These are phyloP conservation scores for Drosophila littoralis DNA, from an alignment of 1,140 invertebrate genomes.

Conservation along the genomic window DNA sequence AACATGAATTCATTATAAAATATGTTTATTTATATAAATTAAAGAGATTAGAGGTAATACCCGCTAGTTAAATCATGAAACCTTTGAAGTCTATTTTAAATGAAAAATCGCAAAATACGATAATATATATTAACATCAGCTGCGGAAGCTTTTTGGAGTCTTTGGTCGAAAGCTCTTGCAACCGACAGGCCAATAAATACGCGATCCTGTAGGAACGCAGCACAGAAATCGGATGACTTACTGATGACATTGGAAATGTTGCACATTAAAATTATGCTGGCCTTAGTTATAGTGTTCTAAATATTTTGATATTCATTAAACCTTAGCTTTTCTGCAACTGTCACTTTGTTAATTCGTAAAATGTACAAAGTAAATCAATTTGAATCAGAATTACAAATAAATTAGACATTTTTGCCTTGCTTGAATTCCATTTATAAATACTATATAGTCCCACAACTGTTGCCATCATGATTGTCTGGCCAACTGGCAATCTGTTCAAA, in stretches of 20 bases:
- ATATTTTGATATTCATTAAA: not conserved
- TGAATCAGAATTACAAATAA: not conserved
- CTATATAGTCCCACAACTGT: not conserved
- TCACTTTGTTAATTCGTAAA: not conserved
- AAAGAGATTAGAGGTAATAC: no score
- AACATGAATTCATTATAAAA: no score
- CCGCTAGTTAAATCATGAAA: no score
- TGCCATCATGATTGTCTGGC: constrained; percentile 16
- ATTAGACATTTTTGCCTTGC: not conserved
- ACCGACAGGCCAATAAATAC: no score
- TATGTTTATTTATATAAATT: no score
- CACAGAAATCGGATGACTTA: not conserved
- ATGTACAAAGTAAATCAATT: not conserved
- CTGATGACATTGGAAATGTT: not conserved
- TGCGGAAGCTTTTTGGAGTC: no score
- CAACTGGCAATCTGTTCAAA: constrained; percentile 32
- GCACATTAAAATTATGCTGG: not conserved
- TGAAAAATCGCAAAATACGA: no score
- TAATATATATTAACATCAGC: no score
- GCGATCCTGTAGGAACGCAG: not conserved
- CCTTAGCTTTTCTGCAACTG: not conserved
- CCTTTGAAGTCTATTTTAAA: no score
- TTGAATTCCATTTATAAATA: not conserved
- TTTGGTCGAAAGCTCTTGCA: no score
- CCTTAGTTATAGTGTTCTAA: not conserved